Percentiles rank a stretch among this genome's conserved stretches.
phyloP scores from a whole-genome alignment of 2,888 invertebrate genomes.

The Idaea straminata region DNA sequence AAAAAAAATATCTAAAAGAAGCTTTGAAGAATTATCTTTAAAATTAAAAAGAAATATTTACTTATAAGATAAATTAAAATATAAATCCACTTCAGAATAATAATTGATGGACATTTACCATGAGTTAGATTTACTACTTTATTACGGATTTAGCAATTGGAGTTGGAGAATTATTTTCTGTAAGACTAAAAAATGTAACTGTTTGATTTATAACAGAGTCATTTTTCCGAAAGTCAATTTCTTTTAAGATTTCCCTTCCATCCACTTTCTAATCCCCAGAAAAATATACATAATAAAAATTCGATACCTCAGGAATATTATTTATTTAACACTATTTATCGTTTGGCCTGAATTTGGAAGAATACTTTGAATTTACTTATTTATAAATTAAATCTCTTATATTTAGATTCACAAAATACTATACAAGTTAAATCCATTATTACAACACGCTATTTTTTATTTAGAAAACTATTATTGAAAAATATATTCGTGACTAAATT shows the following conservation, averaged over 20 bases:
- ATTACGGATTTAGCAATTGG: too few relatives aligned
- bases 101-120: too few relatives aligned
- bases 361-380: constrained; percentile 51
- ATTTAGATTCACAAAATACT: constrained; percentile 48
- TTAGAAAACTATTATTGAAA: constrained; percentile 7
- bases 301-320: not conserved
- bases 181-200: too few relatives aligned
- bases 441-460: constrained; percentile 1
- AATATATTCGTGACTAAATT: not conserved
- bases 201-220: too few relatives aligned
- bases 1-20: too few relatives aligned
- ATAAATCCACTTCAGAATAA: too few relatives aligned
- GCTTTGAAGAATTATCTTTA: too few relatives aligned
- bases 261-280: not conserved
- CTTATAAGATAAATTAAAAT: too few relatives aligned
- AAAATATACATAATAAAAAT: constrained; percentile 3
- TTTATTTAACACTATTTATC: constrained; percentile 68
- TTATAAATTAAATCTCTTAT: constrained; percentile 17
- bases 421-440: constrained; percentile 13
- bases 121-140: too few relatives aligned
- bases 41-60: too few relatives aligned
- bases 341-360: constrained; percentile 76
- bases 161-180: too few relatives aligned
- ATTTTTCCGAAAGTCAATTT: not conserved
- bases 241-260: not conserved